Base-by-base conservation (phyloP, 1,140 invertebrate genomes). In the Philopotamus ludificatus region DNA sequence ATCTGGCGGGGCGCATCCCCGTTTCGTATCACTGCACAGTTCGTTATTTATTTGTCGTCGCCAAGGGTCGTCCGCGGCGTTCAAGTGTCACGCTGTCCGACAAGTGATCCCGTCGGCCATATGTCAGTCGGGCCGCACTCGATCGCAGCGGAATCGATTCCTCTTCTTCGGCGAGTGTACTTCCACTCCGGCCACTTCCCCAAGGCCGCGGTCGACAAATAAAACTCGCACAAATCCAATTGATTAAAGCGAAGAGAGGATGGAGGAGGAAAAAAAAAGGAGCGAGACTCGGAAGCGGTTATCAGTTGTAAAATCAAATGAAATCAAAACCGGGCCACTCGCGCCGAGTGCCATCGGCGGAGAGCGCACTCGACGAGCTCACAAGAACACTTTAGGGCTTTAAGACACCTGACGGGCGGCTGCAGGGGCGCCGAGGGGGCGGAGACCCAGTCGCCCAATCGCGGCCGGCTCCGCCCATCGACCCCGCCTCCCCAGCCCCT, bases 271-370 rank as follows among this genome's bases (percentile, higher is more conserved):
- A 60, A 61, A 64, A 65, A 66, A 65, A 65, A 65, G 55, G 49
- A 26, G 41, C 39, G 23, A 20, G 25, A 60, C 49, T 66, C 41
- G 41, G 66, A 41, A 58, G 68, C 65, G 47, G 65, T 67, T 70
- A 70, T 70, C 69, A 65, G 65, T 62, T 63, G 65, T 53, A 65
- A 67, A 70, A 70, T 70, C 62, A 67, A 70, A 70, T 65, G 69
- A 70, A 70, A 70, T 70, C 69, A 70, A 70, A 70, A 70, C 69
- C 62, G 59, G 59, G 62, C 62, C 65, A 67, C 66, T 67, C 65
- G 57, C 59, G 62, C 50, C 39, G 65, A 70, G 68, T 28, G 68
- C 64, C 68, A 70, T 70, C 62, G 68, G 61, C 49, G 57, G 53
- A 69, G 68, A 70, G 68, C 65, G 51, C 68, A 63, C 68, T 67